Base-by-base conservation (phyloP, 2,113 vertebrate genomes). In the Steatornis caripensis region DNA sequence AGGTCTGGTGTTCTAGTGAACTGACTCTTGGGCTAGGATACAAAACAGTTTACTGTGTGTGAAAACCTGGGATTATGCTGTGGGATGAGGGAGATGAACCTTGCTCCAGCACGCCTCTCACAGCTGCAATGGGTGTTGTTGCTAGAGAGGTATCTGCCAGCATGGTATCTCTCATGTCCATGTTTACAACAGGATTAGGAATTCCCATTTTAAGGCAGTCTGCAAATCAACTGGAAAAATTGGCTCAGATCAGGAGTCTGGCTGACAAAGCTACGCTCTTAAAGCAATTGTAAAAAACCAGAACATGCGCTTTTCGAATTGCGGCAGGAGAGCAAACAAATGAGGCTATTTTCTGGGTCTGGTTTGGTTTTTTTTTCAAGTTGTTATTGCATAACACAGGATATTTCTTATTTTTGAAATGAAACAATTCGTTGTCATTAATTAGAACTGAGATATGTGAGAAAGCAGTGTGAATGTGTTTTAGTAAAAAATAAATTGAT, bases 211-310 rank as follows among this genome's bases (percentile, higher is more conserved):
- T 48, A 57, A 94, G 78, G 80, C 81, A 93, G 72, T 94, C 91
- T 96, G 80, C 84, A 96, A 79, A 93, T 96, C 94, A 96, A 9
- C 87, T 93, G 91, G 91, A 95, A 97, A 96, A 95, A 94, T 86
- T 97, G 90, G 94, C 92, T 92, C 6, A 3, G 62, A 84, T 90
- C 90, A 71, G 86, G 60, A 91, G 19, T 39, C 87, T 97, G 93
- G 46, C 94, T 96, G 90, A 96, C 91, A 94, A 84, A 70, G 36
- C 65, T 77, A 19, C 90, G 62, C 53, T 96, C 95, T 91, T 89
- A 90, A 95, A 97, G 91, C 74, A 92, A 78, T 94, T 89, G 78
- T 76, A 75, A 91, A 88, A 96, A 94, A 55, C 1, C 58, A 90
- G 55, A 90, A 89, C 71, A 91, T 94, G 77, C 95, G 86, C 75